Base-by-base conservation (phyloP, 2,113 vertebrate genomes). In the Gadus chalcogrammus region DNA sequence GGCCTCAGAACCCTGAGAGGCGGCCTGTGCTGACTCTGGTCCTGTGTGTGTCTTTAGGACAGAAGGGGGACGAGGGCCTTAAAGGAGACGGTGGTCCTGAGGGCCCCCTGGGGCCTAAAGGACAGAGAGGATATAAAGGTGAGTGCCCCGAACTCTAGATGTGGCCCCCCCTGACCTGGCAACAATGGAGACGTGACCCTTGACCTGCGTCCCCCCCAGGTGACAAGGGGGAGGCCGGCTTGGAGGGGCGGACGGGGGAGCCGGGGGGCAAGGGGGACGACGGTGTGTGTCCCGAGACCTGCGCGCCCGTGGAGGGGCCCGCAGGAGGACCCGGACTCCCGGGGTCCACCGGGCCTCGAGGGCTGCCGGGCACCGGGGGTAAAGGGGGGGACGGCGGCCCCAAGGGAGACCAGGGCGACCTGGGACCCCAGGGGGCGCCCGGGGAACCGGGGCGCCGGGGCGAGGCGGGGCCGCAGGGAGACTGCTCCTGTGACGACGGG, bases 61-160 rank as follows among this genome's bases (percentile, higher is more conserved):
- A 91, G 71, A 91, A 92, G 76, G 91, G 91, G 7, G 75, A 89
- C 0, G 66, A 79, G 0, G 90, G 91, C 0, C 31, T 67, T 27
- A 90, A 85, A 58, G 91, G 90, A 2, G n/a, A 74, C 3, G 42
- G 0, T 27, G 91, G 90, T 22, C 42, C 8, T 0, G 13, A 38
- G 5, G 91, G 91, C 63, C 52, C 42, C 11, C 0, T 5, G 17
- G 90, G 89, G 64, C 6, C 64, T 5, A 89, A 82, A 69, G 90
- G 91, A 69, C 65, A 3, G 0, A 4, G 15, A 8, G 91, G 89
- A 0, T 76, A 74, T 31, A 92, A 90, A 90, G 91, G 91, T 92
- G 42, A 76, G 38, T 42, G 38, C 5, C 5, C 38, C 5, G 38
- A 42, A 3, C 38, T 42, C 38, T 42, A 42, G 38, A 76, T 64